These are phyloP conservation scores for Ophioderma brevispina DNA, from an alignment of 35 echinoderm and acorn worm species.

Conservation along the genomic window DNA sequence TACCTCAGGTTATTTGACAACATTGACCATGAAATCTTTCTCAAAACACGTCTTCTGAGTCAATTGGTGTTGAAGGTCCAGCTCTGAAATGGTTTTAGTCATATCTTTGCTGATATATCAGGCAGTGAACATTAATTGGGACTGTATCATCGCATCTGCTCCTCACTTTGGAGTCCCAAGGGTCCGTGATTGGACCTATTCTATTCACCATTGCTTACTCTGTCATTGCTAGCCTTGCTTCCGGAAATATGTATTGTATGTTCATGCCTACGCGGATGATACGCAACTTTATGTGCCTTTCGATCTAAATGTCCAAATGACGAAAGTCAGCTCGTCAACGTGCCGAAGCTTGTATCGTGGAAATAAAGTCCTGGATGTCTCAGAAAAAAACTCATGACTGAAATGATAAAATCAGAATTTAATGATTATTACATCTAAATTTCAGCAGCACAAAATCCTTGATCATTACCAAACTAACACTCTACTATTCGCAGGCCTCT, in stretches of 20 bases:
- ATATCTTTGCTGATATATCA: not conserved
- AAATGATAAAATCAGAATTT: slow-evolving; percentile 61
- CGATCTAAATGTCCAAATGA: not conserved
- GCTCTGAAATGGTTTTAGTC: slow-evolving; percentile 27
- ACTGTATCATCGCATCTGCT: not conserved
- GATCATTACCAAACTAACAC: too few relatives aligned
- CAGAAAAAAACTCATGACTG: slow-evolving; percentile 38
- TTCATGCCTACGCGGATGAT: slow-evolving; percentile 70
- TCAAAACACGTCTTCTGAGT: not conserved
- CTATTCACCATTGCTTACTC: slow-evolving; percentile 51
- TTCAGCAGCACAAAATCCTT: not conserved
- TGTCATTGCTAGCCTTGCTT: slow-evolving; percentile 41
- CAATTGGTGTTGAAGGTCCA: not conserved
- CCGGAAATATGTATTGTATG: slow-evolving; percentile 27
- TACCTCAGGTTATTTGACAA: slow-evolving; percentile 47
- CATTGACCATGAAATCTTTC: slow-evolving; percentile 16
- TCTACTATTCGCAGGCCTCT: too few relatives aligned
- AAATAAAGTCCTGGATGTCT: slow-evolving; percentile 58
- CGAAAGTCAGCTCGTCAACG: not conserved
- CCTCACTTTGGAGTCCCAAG: slow-evolving; percentile 50
- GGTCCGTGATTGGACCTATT: slow-evolving; percentile 67
- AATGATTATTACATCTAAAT: slow-evolving; percentile 45
- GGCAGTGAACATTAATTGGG: not conserved
- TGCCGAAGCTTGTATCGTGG: not conserved
- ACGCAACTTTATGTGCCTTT: slow-evolving; percentile 68